Conservation (phyloP, 23 tunicate genomes). For the Halocynthia aurantium region DNA sequence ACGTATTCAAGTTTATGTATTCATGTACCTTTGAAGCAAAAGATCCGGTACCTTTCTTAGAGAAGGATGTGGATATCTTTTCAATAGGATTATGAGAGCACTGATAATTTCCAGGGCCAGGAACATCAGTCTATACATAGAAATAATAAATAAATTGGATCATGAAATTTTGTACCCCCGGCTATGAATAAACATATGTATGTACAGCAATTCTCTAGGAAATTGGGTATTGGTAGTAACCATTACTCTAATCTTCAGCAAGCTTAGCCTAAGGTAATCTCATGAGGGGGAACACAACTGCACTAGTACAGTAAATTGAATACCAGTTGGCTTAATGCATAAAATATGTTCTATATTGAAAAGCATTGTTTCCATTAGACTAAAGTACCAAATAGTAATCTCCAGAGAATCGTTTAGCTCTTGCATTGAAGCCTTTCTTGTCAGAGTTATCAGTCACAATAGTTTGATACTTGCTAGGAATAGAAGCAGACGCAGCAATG, state of each 20-base stretch:
- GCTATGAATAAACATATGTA: neutral
- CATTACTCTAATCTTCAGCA: no score
- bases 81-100: slow-evolving; percentile 56
- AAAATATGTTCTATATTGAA: neutral
- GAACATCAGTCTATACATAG: slow-evolving; percentile 53
- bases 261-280: no score
- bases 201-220: no score
- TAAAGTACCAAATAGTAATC: slow-evolving; percentile 69
- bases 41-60: slow-evolving; percentile 90
- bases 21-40: slow-evolving; percentile 77
- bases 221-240: neutral
- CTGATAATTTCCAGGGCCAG: slow-evolving; percentile 89
- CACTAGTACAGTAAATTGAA: no score
- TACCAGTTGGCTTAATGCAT: neutral
- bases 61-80: slow-evolving; percentile 80
- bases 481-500: slow-evolving; percentile 82
- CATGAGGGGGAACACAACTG: no score
- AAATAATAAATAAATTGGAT: neutral
- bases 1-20: neutral
- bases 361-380: no score
- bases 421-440: slow-evolving; percentile 62
- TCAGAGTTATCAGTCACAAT: slow-evolving; percentile 75
- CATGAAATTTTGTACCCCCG: neutral
- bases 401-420: slow-evolving; percentile 66
- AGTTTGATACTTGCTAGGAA: slow-evolving; percentile 89